Evolutionary conservation across 2,113 vertebrate species (phyloP).

Genomic region (Acrocephalus arundinaceus): DNA sequence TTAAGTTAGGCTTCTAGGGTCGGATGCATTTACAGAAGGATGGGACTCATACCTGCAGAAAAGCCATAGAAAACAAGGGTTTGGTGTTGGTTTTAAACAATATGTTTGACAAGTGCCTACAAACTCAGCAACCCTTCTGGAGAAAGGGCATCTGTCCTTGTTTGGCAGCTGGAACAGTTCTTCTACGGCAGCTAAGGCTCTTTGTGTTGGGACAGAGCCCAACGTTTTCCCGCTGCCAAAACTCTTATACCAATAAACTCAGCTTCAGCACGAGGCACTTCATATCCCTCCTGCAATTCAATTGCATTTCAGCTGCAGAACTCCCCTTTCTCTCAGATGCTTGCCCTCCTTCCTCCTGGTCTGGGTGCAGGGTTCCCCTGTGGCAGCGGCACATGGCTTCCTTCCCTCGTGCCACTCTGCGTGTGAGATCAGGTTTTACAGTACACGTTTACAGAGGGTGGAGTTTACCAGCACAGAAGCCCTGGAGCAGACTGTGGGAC

Average conservation of each 20-base stretch:
- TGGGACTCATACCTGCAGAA: conserved; percentile 57
- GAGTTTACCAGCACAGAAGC: conserved; percentile 81
- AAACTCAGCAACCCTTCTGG: background rate
- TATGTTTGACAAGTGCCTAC: conserved; percentile 7
- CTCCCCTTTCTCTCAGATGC: background rate
- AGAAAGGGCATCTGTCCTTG: background rate
- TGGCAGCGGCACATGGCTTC: background rate
- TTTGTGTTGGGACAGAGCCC: background rate
- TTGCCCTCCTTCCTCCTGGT: background rate
- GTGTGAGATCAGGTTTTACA: conserved; percentile 62
- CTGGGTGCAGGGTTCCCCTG: background rate
- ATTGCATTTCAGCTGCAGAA: background rate
- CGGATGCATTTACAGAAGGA: conserved; percentile 48
- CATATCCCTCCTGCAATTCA: background rate
- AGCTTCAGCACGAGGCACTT: background rate
- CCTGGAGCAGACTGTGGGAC: conserved; percentile 80
- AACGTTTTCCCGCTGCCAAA: background rate
- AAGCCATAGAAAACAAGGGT: conserved; percentile 30
- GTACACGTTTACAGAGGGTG: conserved; percentile 62
- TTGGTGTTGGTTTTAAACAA: conserved; percentile 10
- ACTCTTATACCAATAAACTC: background rate
- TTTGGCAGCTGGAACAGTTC: background rate
- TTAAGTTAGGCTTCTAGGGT: conserved; percentile 32
- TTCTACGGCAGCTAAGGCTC: background rate
- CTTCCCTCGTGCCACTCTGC: background rate